Percentiles rank a stretch among this genome's conserved stretches.
Conservation (phyloP, 2,888 invertebrate genomes). For the Dendrolimus houi region DNA sequence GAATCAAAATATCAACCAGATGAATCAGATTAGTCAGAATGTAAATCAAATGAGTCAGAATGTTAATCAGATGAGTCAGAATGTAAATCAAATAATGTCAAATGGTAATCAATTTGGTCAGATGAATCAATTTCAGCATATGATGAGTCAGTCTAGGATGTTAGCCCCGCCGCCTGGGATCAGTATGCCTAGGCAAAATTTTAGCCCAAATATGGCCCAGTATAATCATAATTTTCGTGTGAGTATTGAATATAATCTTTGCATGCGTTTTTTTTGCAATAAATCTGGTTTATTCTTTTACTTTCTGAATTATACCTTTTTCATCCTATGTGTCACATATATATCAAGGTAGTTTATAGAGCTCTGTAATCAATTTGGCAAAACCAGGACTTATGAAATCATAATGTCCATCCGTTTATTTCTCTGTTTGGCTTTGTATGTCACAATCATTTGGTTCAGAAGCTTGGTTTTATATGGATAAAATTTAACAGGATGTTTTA, state of each 20-base stretch:
- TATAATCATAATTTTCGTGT: conserved; percentile 63
- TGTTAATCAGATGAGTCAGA: conserved; percentile 26
- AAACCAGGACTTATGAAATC: too few relatives aligned
- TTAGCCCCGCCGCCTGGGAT: conserved; percentile 59
- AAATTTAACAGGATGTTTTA: too few relatives aligned
- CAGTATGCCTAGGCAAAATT: conserved; percentile 55
- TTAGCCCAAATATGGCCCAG: conserved; percentile 48
- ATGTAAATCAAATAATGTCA: conserved; percentile 32
- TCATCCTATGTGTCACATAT: too few relatives aligned
- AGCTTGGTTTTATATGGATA: too few relatives aligned
- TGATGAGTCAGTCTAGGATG: conserved; percentile 58
- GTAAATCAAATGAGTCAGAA: conserved; percentile 24
- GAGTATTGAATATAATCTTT: conserved; percentile 26
- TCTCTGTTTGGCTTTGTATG: too few relatives aligned
- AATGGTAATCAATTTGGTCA: conserved; percentile 54
- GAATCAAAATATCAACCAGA: conserved; percentile 12
- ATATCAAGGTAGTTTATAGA: too few relatives aligned
- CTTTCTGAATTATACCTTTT: neutral
- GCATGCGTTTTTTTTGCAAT: neutral
- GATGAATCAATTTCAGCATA: conserved; percentile 51
- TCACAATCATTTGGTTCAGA: too few relatives aligned
- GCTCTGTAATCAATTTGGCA: too few relatives aligned
- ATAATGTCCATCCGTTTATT: too few relatives aligned
- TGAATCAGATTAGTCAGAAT: conserved; percentile 24
- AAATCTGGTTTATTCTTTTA: neutral